Evolutionary conservation across 1,140 invertebrate genomes (phyloP), one percentile per base, ranked within the genome.

Genomic region (Calycopis cecrops): DNA sequence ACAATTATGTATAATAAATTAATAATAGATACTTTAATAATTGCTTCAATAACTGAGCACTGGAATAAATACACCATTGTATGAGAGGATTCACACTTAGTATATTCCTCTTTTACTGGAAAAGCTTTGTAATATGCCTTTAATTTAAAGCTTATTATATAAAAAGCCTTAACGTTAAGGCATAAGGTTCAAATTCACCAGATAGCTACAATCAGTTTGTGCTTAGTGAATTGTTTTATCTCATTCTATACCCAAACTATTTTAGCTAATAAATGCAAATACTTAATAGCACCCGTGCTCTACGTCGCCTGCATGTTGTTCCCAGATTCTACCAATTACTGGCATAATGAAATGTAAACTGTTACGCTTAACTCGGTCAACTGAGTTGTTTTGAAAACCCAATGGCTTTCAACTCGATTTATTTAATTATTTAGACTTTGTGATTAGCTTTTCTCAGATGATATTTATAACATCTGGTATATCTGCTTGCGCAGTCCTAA

Each of bases 231-330:
- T 44, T 16, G 40, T 17, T 44, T 44, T 28, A 6, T 14, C 14
- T 44, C 40, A 16, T 44, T 16, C 40, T 18, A 44, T 44, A 16
- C 40, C 38, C 40, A 16, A 44, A 44, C 40, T 16, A 44, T 44
- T 44, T 44, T 44, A 44, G 40, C 40, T 44, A 44, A 44, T 44
- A 44, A 44, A 44, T 44, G 40, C 40, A 44, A 44, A 44, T 44
- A 44, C 14, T 44, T 44, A 44, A 44, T 16, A 44, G 40, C 40
- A 44, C 17, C 40, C 40, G 40, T 44, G 40, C 40, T 44, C 40
- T 17, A 44, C 40, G 40, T 44, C 40, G 40, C 40, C 9, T 44
- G 40, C 40, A 44, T 44, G 14, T 9, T 44, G 40, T 44, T 44
- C 16, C 40, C 9, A 16, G 16, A 44, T 44, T 44, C 40, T 44